These are phyloP conservation scores for Manduca sexta DNA, from an alignment of 1,140 invertebrate genomes.

Conservation along the genomic window DNA sequence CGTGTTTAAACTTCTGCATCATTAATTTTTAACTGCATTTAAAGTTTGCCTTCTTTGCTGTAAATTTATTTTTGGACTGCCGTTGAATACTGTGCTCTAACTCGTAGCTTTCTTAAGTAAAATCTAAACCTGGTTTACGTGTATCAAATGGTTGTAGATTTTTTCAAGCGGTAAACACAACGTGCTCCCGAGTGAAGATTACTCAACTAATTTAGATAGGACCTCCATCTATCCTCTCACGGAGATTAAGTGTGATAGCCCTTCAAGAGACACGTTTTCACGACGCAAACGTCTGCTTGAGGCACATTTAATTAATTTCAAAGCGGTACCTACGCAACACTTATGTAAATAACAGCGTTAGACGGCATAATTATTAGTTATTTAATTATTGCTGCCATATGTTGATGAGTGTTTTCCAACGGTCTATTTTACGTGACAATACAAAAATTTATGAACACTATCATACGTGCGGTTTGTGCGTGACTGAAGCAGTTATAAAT, in stretches of 20 bases:
- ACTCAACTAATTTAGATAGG: background rate
- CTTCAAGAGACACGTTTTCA: conserved; percentile 20
- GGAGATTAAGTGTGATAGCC: conserved; percentile 28
- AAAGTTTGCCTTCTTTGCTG: too few species aligned
- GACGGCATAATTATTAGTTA: conserved; percentile 2
- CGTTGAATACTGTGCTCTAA: too few species aligned
- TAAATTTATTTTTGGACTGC: too few species aligned
- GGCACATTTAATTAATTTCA: conserved; percentile 36
- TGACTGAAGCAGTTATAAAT: conserved; percentile 17
- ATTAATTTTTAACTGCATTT: too few species aligned
- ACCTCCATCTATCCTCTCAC: conserved; percentile 2
- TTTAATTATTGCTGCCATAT: conserved; percentile 3
- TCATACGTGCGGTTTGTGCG: conserved; percentile 10
- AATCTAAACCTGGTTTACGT: too few species aligned
- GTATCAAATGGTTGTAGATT: too few species aligned
- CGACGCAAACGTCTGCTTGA: conserved; percentile 22
- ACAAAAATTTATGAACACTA: conserved; percentile 11
- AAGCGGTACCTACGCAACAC: conserved; percentile 10
- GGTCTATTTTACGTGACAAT: conserved; percentile 4
- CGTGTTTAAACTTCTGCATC: too few species aligned
- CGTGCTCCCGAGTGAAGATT: background rate
- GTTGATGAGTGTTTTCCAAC: too few species aligned
- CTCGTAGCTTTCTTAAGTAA: too few species aligned
- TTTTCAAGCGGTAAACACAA: background rate
- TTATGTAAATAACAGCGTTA: conserved; percentile 14